Conservation (phyloP, 2,888 invertebrate genomes). For the Pyralis farinalis region DNA sequence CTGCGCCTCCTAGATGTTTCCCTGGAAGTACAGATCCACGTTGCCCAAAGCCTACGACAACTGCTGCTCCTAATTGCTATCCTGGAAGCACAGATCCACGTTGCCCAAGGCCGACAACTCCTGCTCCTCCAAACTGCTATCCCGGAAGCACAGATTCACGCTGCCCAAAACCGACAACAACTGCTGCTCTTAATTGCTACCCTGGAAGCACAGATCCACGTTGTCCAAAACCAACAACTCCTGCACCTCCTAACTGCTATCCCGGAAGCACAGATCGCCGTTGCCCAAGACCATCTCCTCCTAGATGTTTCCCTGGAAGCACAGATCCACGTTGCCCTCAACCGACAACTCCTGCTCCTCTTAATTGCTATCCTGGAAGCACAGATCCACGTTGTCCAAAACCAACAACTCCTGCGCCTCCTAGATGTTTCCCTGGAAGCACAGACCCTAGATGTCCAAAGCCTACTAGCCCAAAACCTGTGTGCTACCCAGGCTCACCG, state of each 20-base stretch:
- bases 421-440: conserved; percentile 37
- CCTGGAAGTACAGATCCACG: conserved; percentile 34
- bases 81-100: conserved; percentile 31
- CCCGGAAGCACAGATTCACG: not conserved
- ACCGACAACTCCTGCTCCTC: conserved; percentile 32
- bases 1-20: conserved; percentile 22
- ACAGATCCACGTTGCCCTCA: conserved; percentile 33
- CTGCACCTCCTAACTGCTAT: conserved; percentile 24
- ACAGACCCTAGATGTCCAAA: conserved; percentile 27
- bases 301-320: conserved; percentile 31
- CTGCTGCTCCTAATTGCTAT: conserved; percentile 20
- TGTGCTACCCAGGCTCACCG: conserved; percentile 30
- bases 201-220: conserved; percentile 31
- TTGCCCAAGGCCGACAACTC: conserved; percentile 24
- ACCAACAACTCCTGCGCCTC: conserved; percentile 23
- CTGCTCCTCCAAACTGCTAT: conserved; percentile 21
- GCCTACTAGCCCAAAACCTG: conserved; percentile 22
- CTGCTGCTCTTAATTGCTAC: conserved; percentile 20
- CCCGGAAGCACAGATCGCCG: conserved; percentile 38
- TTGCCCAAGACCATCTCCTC: conserved; percentile 18
- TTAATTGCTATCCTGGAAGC: conserved; percentile 25
- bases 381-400: conserved; percentile 29
- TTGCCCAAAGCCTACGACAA: conserved; percentile 36
- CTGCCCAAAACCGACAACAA: conserved; percentile 32
- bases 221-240: conserved; percentile 28